Percentiles rank a stretch among this genome's conserved stretches.
Conservation (phyloP, 2,113 vertebrate genomes). For the Actinemys pallida region DNA sequence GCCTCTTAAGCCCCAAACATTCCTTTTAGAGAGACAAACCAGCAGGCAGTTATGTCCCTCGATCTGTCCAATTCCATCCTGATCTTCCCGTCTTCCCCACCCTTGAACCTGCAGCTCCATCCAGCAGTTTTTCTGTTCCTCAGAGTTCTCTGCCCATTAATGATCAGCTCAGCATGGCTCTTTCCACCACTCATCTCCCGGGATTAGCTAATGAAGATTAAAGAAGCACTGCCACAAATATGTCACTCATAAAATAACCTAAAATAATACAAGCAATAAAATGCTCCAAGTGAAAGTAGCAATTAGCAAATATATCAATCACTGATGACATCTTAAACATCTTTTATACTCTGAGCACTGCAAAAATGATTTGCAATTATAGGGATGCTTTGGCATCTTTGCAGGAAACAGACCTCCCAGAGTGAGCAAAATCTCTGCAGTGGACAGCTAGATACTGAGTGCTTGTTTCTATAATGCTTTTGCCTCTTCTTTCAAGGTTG, state of each 20-base stretch:
- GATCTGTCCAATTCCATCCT: neutral
- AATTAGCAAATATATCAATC: slow-evolving; percentile 69
- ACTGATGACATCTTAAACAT: slow-evolving; percentile 37
- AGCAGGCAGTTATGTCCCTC: neutral
- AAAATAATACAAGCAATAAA: slow-evolving; percentile 5
- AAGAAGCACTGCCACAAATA: neutral
- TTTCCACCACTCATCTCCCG: neutral
- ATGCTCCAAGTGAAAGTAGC: neutral
- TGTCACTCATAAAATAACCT: slow-evolving; percentile 7
- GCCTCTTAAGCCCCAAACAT: neutral
- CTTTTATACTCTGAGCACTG: neutral
- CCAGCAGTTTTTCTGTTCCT: neutral
- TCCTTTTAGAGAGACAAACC: neutral
- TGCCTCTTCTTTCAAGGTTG: neutral
- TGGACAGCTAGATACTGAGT: neutral
- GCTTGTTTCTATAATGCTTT: neutral
- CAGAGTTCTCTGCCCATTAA: neutral
- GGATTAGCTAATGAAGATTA: neutral
- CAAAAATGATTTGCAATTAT: slow-evolving; percentile 8
- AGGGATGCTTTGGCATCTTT: accelerated
- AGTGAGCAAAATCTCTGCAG: neutral
- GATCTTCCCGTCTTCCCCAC: neutral
- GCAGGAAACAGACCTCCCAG: neutral
- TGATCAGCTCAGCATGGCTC: neutral
- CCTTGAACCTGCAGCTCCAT: neutral